Evolutionary conservation across 2,888 invertebrate species (phyloP).

Genomic region (Anoncus sp.): DNA sequence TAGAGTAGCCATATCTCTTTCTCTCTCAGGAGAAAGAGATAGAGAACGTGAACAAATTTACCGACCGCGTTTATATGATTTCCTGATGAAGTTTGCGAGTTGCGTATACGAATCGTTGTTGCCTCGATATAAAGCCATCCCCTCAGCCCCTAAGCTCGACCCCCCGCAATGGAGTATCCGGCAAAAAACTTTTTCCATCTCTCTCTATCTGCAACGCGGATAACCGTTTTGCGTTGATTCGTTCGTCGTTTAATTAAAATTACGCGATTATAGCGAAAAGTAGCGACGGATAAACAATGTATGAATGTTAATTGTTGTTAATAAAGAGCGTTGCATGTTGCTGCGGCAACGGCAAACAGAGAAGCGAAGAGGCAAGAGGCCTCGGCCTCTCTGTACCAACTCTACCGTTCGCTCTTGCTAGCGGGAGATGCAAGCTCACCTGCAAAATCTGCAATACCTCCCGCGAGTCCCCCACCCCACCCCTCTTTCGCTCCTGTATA

Average conservation of each 20-base stretch:
- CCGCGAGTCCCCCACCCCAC: conserved; percentile 19
- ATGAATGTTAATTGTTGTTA: conserved; percentile 83
- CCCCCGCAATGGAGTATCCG: conserved; percentile 22
- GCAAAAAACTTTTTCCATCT: conserved; percentile 18
- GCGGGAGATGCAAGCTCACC: conserved; percentile 70
- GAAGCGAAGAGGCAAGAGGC: conserved; percentile 80
- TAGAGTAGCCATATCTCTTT: conserved; percentile 11
- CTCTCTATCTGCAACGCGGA: conserved; percentile 6
- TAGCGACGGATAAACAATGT: conserved; percentile 72
- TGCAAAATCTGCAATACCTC: conserved; percentile 68
- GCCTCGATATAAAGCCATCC: conserved; percentile 23
- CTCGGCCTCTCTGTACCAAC: conserved; percentile 67
- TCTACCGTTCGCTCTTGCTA: conserved; percentile 68
- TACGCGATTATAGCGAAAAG: conserved; percentile 66
- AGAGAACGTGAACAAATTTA: neutral
- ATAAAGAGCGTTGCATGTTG: conserved; percentile 83
- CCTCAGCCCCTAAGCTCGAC: too few species aligned
- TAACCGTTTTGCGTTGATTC: conserved; percentile 50
- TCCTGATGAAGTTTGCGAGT: conserved; percentile 64
- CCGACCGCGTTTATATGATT: conserved; percentile 62
- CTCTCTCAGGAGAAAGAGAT: neutral
- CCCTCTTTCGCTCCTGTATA: neutral
- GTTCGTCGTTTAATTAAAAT: conserved; percentile 66
- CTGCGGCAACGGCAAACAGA: conserved; percentile 82
- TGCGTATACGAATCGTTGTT: conserved; percentile 52